Base-by-base conservation (phyloP, 2,888 invertebrate species). In the Lordiphosa fenestrarum region DNA sequence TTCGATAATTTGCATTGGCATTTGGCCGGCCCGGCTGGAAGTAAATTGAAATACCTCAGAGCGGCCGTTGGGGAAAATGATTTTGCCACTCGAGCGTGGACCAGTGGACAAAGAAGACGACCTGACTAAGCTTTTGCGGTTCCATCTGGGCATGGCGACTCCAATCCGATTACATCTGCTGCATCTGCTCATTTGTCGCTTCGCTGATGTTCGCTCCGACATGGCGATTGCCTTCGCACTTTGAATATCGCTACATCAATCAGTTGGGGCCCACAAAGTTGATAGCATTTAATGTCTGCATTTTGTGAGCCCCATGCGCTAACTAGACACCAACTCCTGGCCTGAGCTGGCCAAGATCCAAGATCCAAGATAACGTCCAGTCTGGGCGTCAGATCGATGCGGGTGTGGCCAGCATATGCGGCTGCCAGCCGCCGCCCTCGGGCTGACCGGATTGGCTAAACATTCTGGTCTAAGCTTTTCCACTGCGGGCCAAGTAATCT, bases 131-230 rank as follows among this genome's bases (percentile, higher is more conserved):
- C 56, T 56, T n/a, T n/a, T 71, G 81, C 69, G 67, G 77, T 76
- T 68, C 69, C 71, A 74, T 71, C 50, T 40, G 25, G 25, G 25
- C 25, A 30, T 33, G 36, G 30, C 7, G 13, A 46, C 30, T 50
- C 25, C 12, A 48, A 55, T 38, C 21, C 44, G 33, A 23, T 33
- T 35, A 12, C 12, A 30, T 37, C 41, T 53, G 48, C 12, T 25
- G 63, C 57, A 62, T 68, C 66, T 77, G 74, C 78, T 74, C 78
- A 77, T 77, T 77, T 77, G 77, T 77, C 82, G 77, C 82, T 77
- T 72, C 73, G 73, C 66, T 77, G 76, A 66, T 69, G 69, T 33
- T 57, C 25, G 25, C 6, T 25, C 25, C 6, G 25, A 25, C 25
- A 25, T 25, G 25, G 25, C 25, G 25, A 25, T 25, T 38, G 44